Evolutionary conservation across 2,113 vertebrate species (phyloP).

Genomic region (Ceratotherium simum): DNA sequence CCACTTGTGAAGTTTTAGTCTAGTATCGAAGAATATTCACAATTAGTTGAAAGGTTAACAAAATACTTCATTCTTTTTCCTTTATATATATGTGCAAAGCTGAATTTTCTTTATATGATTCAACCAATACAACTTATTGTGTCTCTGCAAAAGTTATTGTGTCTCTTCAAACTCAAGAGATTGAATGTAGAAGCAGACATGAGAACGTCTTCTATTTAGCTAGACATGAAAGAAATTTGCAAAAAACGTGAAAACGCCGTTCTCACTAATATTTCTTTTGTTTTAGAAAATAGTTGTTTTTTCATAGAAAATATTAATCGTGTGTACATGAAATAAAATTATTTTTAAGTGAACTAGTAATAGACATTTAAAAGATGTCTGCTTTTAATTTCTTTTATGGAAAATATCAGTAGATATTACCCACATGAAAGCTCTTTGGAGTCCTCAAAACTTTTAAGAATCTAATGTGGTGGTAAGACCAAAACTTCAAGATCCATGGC

Average conservation of each 20-base stretch:
- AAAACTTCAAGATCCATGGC: background rate
- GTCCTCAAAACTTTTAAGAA: background rate
- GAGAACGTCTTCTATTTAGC: background rate
- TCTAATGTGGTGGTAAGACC: background rate
- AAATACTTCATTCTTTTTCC: background rate
- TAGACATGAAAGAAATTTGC: background rate
- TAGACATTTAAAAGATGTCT: background rate
- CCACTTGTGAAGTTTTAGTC: background rate
- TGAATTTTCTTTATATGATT: constrained; percentile 39
- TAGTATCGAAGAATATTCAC: background rate
- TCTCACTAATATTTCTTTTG: background rate
- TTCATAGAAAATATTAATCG: background rate
- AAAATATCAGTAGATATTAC: background rate
- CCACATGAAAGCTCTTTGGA: background rate
- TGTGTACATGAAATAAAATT: background rate
- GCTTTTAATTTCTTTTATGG: background rate
- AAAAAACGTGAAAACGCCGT: background rate
- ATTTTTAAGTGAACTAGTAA: background rate
- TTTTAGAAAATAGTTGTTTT: background rate
- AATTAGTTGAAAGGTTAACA: constrained; percentile 16
- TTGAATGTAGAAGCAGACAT: background rate
- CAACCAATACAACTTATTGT: background rate
- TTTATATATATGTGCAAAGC: background rate
- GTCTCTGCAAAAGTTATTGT: no score
- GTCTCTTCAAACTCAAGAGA: background rate